Conservation (phyloP, 64 coral and sea anemone species). For the Actinia equina region DNA sequence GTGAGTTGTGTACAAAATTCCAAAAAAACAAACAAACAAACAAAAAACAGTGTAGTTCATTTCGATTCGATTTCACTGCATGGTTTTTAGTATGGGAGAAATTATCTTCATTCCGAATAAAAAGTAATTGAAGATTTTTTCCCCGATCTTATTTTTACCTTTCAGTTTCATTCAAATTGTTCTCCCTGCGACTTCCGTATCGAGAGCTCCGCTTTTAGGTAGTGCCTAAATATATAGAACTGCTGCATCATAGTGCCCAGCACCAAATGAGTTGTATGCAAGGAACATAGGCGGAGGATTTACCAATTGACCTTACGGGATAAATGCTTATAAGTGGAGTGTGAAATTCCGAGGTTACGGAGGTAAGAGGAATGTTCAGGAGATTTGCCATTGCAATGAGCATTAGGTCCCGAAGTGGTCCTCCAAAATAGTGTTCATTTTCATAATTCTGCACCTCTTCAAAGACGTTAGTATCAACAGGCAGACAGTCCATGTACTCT, state of each 20-base stretch:
- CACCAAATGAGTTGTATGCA: constrained; percentile 31
- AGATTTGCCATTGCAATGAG: constrained; percentile 44
- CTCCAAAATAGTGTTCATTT: constrained; percentile 22
- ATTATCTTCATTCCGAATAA: too few relatives aligned
- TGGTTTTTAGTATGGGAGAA: too few relatives aligned
- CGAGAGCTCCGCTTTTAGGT: too few relatives aligned
- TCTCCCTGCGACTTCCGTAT: too few relatives aligned
- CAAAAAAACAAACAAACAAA: too few relatives aligned
- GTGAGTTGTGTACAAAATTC: too few relatives aligned
- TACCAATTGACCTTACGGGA: background rate
- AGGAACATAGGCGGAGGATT: constrained; percentile 13
- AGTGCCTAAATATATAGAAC: background rate
- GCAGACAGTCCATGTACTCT: constrained; percentile 31
- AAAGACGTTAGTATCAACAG: background rate
- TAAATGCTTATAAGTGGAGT: constrained; percentile 33
- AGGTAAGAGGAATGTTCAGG: constrained; percentile 11
- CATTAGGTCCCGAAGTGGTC: constrained; percentile 30
- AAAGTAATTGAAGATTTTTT: too few relatives aligned
- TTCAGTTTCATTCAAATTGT: too few relatives aligned
- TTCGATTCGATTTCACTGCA: too few relatives aligned
- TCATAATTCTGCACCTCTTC: constrained; percentile 23
- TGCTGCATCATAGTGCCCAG: constrained; percentile 43
- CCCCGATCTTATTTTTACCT: too few relatives aligned
- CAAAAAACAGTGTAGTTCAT: too few relatives aligned
- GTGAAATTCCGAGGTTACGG: constrained; percentile 10